Evolutionary conservation across 1,140 invertebrate species (phyloP).

Genomic region (Cydia strobilella): DNA sequence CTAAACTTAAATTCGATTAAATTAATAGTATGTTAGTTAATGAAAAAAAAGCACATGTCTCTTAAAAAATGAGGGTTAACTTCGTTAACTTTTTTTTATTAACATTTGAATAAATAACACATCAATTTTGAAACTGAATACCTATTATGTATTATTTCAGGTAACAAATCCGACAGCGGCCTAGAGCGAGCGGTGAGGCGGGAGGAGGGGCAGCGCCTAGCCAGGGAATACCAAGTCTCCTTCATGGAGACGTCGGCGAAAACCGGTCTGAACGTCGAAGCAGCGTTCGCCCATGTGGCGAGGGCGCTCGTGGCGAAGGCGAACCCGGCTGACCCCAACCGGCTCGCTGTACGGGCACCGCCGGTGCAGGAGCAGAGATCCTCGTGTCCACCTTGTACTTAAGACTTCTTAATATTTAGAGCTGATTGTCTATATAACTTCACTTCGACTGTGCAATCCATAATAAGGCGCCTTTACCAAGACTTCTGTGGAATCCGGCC

Average conservation of each 20-base stretch:
- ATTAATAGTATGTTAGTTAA: too few species aligned
- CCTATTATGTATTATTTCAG: slow-evolving; percentile 75
- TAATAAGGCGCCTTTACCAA: slow-evolving; percentile 90
- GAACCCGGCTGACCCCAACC: slow-evolving; percentile 65
- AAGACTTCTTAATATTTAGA: slow-evolving; percentile 37
- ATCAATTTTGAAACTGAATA: background rate
- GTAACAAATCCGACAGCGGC: slow-evolving; percentile 90
- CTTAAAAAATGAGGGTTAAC: too few species aligned
- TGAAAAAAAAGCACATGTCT: too few species aligned
- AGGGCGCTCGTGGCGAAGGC: slow-evolving; percentile 80
- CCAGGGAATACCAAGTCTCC: slow-evolving; percentile 89
- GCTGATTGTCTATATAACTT: too few species aligned
- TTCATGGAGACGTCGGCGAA: slow-evolving; percentile 95
- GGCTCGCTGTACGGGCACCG: slow-evolving; percentile 72
- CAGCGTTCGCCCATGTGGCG: slow-evolving; percentile 90
- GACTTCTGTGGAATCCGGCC: slow-evolving; percentile 93
- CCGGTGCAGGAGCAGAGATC: slow-evolving; percentile 66
- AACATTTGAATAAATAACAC: too few species aligned
- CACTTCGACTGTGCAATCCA: too few species aligned
- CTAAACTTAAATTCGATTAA: too few species aligned
- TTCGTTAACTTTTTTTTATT: too few species aligned
- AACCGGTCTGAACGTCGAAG: slow-evolving; percentile 91
- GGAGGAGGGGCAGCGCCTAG: slow-evolving; percentile 91
- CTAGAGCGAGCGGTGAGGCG: slow-evolving; percentile 86
- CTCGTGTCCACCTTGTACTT: slow-evolving; percentile 71